phyloP scores from a whole-genome alignment of 2,113 vertebrate genomes.

The Chlamydotis undulata region DNA sequence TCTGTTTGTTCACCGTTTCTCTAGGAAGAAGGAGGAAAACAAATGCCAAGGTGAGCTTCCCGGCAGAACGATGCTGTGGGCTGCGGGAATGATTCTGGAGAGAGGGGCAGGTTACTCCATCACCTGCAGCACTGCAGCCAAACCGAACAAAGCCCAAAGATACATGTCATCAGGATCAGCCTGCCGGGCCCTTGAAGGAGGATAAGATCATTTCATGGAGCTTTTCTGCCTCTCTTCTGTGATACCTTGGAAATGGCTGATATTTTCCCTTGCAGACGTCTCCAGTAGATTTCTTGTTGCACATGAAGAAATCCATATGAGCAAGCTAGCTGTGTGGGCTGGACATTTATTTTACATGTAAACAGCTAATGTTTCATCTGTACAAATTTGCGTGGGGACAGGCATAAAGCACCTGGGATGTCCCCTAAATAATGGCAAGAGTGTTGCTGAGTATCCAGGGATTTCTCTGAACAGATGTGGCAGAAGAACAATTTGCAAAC shows the following conservation, averaged over 20 bases:
- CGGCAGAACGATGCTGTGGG: rapidly evolving
- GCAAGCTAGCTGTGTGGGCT: background rate
- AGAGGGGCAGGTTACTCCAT: background rate
- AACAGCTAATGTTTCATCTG: background rate
- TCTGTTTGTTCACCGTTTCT: background rate
- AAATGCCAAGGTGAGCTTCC: background rate
- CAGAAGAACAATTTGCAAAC: background rate
- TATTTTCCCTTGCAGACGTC: background rate
- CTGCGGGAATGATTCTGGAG: background rate
- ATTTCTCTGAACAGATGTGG: background rate
- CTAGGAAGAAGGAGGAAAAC: background rate
- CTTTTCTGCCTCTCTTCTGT: background rate
- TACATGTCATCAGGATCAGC: background rate
- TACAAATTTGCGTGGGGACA: background rate
- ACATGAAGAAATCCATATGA: background rate
- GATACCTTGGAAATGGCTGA: background rate
- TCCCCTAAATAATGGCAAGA: background rate
- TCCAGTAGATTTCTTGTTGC: background rate
- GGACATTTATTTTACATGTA: background rate
- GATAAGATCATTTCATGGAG: background rate
- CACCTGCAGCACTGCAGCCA: background rate
- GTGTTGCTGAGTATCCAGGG: background rate
- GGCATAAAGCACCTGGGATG: background rate
- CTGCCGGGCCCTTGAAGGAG: background rate
- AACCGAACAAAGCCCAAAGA: background rate